phyloP scores from a whole-genome alignment of 2,113 vertebrate genomes.

The Cichladusa arquata region DNA sequence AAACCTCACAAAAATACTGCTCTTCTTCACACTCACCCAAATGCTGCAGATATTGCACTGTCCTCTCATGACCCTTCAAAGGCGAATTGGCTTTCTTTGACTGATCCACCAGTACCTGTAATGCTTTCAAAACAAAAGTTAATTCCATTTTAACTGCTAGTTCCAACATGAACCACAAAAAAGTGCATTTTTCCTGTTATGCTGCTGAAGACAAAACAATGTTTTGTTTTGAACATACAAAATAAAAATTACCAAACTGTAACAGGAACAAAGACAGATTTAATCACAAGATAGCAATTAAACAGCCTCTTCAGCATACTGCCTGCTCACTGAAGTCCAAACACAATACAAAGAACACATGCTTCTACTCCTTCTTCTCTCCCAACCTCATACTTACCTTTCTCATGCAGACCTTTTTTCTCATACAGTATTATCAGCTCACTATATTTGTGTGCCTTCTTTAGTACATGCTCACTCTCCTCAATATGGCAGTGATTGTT shows the following conservation, averaged over 20 bases:
- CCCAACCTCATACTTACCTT: slow-evolving; percentile 75
- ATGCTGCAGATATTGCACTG: slow-evolving; percentile 95
- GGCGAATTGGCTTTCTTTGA: slow-evolving; percentile 98
- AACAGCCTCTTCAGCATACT: background rate
- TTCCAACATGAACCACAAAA: background rate
- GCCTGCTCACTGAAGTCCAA: background rate
- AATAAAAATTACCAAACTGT: background rate
- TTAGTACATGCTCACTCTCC: slow-evolving; percentile 95
- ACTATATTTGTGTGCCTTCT: slow-evolving; percentile 97
- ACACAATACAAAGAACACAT: background rate
- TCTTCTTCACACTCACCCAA: slow-evolving; percentile 78
- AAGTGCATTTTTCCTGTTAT: background rate
- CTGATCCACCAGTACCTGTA: slow-evolving; percentile 95
- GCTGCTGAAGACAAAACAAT: background rate
- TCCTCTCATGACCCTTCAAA: slow-evolving; percentile 95
- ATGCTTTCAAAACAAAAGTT: slow-evolving; percentile 73
- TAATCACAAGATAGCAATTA: background rate
- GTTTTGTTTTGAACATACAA: background rate
- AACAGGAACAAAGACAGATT: background rate
- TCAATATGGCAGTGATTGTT: slow-evolving; percentile 99
- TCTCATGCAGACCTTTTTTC: slow-evolving; percentile 96
- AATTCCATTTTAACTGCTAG: background rate
- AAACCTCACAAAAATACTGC: background rate
- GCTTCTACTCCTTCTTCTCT: background rate
- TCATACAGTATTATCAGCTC: slow-evolving; percentile 98